Percentiles rank a stretch among this genome's conserved stretches.
phyloP scores from a whole-genome alignment of 1,140 invertebrate species.

The Patella vulgata region DNA sequence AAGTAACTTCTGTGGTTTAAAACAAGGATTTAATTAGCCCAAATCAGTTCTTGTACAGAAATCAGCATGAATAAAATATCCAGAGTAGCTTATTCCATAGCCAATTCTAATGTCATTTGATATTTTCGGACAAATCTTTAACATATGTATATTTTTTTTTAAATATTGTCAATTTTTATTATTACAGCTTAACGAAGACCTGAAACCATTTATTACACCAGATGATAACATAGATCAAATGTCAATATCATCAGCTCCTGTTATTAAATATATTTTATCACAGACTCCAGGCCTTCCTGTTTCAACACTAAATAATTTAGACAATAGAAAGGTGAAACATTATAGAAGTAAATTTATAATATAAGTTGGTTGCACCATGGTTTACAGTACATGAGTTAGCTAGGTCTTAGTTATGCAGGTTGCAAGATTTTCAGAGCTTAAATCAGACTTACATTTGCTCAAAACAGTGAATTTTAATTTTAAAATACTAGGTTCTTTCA shows the following conservation, averaged over 20 bases:
- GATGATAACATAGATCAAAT: constrained; percentile 42
- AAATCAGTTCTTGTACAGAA: too few relatives aligned
- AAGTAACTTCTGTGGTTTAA: too few relatives aligned
- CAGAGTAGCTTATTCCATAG: too few relatives aligned
- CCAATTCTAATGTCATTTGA: too few relatives aligned
- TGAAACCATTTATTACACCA: constrained; percentile 53
- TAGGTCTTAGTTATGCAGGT: constrained; percentile 13
- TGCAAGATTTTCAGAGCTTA: constrained; percentile 4
- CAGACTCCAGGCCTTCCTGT: constrained; percentile 72
- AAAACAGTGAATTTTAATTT: too few relatives aligned
- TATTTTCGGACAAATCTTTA: too few relatives aligned
- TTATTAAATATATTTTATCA: constrained; percentile 83
- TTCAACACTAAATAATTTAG: not conserved
- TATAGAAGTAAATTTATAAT: constrained; percentile 7
- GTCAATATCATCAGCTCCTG: constrained; percentile 80
- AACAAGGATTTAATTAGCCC: too few relatives aligned
- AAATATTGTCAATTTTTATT: constrained; percentile 8
- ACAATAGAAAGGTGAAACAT: constrained; percentile 11
- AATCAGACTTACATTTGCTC: constrained; percentile 6
- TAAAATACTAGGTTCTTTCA: too few relatives aligned
- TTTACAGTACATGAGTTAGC: constrained; percentile 57
- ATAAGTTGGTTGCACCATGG: too few relatives aligned
- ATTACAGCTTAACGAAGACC: constrained; percentile 62
- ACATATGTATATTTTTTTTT: too few relatives aligned
- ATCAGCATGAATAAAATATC: too few relatives aligned